Evolutionary conservation across 2,888 invertebrate species (phyloP).

Genomic region (Nephrotoma flavescens): DNA sequence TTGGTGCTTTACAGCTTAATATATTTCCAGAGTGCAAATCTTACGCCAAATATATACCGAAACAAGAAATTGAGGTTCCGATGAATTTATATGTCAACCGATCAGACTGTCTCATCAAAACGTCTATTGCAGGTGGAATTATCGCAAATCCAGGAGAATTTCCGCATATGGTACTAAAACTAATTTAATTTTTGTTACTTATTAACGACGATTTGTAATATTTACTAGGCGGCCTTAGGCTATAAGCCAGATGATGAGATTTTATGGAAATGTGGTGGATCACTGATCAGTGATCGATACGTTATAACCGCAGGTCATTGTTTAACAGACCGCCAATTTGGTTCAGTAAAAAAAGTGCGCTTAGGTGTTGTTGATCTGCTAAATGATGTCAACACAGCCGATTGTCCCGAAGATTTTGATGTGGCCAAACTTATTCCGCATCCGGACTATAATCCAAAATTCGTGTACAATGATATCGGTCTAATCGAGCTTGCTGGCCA

Average conservation of each 20-base stretch:
- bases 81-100: not conserved
- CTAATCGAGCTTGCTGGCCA: not conserved
- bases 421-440: not conserved
- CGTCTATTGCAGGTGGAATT: not conserved
- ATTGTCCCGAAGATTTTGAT: not conserved
- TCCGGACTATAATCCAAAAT: not conserved
- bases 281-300: not conserved
- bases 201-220: too few relatives aligned
- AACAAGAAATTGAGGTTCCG: not conserved
- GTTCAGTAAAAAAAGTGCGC: not conserved
- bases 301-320: not conserved
- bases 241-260: not conserved
- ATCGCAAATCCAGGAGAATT: constrained; percentile 20
- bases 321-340: not conserved
- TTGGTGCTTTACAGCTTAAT: not conserved
- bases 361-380: not conserved
- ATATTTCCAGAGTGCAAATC: not conserved
- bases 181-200: not conserved
- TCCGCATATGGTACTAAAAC: constrained; percentile 22
- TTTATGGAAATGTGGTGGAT: not conserved
- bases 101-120: not conserved
- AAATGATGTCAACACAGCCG: not conserved
- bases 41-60: not conserved
- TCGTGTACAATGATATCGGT: not conserved
- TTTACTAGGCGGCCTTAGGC: too few relatives aligned